A percentile compares a stretch with the other conserved stretches of the same genome.
Evolutionary conservation across 2,888 invertebrate genomes (phyloP).

Genomic region (Dorcus parallelipipedus): DNA sequence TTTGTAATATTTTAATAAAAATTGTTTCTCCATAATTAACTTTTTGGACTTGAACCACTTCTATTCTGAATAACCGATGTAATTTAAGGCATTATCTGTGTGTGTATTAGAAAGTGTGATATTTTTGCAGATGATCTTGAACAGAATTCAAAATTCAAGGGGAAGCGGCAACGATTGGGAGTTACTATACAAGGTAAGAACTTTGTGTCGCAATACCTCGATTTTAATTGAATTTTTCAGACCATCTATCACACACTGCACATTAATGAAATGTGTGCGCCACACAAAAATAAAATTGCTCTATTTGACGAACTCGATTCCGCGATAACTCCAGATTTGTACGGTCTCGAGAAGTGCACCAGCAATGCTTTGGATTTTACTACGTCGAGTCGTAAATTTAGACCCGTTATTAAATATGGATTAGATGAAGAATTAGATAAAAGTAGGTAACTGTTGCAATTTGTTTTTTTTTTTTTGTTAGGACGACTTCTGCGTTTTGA

Average conservation of each 20-base stretch:
- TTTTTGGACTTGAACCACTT: no score
- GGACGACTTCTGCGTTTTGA: no score
- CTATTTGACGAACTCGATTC: conserved; percentile 54
- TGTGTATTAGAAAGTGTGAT: neutral
- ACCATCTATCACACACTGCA: conserved; percentile 66
- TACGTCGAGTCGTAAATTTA: conserved; percentile 57
- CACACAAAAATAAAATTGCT: conserved; percentile 49
- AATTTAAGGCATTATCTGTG: no score
- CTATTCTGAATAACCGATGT: no score
- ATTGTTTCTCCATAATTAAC: no score
- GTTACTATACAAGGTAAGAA: conserved; percentile 62
- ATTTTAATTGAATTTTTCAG: conserved; percentile 47
- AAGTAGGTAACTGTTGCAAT: conserved; percentile 50
- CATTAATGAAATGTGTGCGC: conserved; percentile 63
- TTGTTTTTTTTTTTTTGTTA: neutral
- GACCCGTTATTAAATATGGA: conserved; percentile 72
- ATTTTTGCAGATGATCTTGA: conserved; percentile 56
- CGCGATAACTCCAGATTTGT: conserved; percentile 53
- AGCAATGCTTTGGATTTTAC: conserved; percentile 71
- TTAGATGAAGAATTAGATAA: conserved; percentile 74
- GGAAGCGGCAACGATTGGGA: conserved; percentile 67
- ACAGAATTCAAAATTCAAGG: conserved; percentile 61
- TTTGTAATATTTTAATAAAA: no score
- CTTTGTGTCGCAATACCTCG: neutral
- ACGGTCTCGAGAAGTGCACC: conserved; percentile 64